A percentile compares a stretch with the other conserved stretches of the same genome.
Conservation (phyloP, 2,888 invertebrate genomes). For the Eristalis tenax region DNA sequence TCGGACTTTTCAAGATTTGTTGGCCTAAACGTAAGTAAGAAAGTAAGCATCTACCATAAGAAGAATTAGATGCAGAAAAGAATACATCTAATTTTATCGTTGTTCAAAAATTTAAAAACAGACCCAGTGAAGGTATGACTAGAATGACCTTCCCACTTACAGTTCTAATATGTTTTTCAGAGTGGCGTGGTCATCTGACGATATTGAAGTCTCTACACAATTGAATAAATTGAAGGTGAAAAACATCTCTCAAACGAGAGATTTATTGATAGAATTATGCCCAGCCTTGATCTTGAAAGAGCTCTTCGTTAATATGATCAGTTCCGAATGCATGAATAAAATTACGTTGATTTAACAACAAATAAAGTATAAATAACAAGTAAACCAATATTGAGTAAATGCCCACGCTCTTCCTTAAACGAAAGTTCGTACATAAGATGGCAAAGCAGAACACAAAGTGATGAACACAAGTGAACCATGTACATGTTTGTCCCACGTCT, state of each 20-base stretch:
- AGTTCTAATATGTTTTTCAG: no score
- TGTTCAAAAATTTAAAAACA: no score
- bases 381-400: slow-evolving; percentile 49
- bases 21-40: no score
- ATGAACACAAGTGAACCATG: slow-evolving; percentile 43
- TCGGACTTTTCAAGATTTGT: no score
- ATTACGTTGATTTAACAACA: slow-evolving; percentile 46
- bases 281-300: slow-evolving; percentile 24
- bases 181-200: no score
- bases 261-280: not conserved
- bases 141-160: no score
- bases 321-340: slow-evolving; percentile 64
- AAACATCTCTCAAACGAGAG: not conserved
- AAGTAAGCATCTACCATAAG: no score
- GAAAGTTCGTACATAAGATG: slow-evolving; percentile 25
- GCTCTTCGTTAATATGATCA: slow-evolving; percentile 56
- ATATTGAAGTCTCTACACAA: no score
- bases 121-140: no score
- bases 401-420: slow-evolving; percentile 54
- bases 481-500: slow-evolving; percentile 25
- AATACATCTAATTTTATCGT: no score
- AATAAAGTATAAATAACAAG: slow-evolving; percentile 34
- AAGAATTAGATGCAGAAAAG: no score
- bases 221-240: no score
- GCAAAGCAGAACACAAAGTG: slow-evolving; percentile 37